Conservation (phyloP, 2,797 vertebrate species). For the Rhinatrema bivittatum region DNA sequence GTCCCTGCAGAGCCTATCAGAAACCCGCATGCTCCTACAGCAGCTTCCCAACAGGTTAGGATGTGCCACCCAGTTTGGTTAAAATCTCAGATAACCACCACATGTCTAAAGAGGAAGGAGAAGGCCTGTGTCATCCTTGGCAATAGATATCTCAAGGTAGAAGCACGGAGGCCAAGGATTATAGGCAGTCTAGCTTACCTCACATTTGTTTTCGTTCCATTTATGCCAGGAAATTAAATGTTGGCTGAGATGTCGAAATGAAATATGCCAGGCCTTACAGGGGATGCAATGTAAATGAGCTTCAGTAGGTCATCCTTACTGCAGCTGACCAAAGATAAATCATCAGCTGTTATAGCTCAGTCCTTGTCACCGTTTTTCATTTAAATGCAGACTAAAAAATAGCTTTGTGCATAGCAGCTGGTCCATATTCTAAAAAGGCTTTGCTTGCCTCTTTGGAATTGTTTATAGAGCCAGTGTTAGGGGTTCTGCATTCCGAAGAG, state of each 20-base stretch:
- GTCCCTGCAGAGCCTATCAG: no score
- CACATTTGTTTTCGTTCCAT: background rate
- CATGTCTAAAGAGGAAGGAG: no score
- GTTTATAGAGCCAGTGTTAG: no score
- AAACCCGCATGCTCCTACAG: no score
- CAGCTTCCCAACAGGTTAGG: no score
- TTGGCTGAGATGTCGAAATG: background rate
- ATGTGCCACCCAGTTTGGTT: no score
- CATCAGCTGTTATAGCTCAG: background rate
- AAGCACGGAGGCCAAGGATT: no score
- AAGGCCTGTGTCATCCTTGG: no score
- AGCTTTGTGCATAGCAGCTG: background rate
- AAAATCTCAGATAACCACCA: no score
- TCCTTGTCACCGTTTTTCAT: background rate
- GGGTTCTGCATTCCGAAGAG: no score
- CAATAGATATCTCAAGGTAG: no score
- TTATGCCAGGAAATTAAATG: background rate
- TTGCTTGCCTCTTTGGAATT: fast-evolving
- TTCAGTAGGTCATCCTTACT: background rate
- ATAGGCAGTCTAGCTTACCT: background rate
- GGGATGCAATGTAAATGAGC: background rate
- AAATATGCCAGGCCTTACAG: background rate
- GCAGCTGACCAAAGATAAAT: background rate
- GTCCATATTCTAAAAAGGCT: no score
- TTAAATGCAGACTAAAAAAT: background rate